A percentile compares a stretch with the other conserved stretches of the same genome.
Conservation (phyloP, 2,888 invertebrate species). For the Enchytraeus crypticus region DNA sequence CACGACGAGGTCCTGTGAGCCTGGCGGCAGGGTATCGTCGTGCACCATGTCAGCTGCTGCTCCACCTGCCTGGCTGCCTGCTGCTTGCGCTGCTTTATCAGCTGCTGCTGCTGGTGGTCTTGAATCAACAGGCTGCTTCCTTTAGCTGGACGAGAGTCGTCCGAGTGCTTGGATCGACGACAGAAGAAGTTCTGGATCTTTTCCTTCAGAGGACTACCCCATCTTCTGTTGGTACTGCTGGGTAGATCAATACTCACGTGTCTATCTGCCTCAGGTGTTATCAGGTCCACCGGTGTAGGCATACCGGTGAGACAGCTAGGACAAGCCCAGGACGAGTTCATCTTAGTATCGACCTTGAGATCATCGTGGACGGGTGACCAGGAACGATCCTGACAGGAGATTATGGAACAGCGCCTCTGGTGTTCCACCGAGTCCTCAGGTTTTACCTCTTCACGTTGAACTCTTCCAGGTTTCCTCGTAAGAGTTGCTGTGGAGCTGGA, state of each 20-base stretch:
- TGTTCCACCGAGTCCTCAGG: neutral
- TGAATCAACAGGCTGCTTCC: neutral
- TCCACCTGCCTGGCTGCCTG: neutral
- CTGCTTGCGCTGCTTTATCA: neutral
- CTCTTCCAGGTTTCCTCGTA: too few species aligned
- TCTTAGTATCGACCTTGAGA: neutral
- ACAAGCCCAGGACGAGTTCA: constrained; percentile 5
- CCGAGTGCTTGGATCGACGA: neutral
- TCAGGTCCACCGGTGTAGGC: neutral
- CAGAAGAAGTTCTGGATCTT: constrained; percentile 15
- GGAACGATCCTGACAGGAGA: neutral
- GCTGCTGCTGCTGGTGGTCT: neutral
- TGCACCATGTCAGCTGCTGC: neutral
- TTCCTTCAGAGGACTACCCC: constrained; percentile 13
- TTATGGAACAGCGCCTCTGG: neutral
- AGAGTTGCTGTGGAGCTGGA: neutral
- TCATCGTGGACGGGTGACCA: neutral
- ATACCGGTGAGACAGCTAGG: neutral
- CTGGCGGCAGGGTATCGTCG: neutral
- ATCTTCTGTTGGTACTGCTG: neutral
- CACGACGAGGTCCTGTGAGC: neutral
- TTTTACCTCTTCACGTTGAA: neutral
- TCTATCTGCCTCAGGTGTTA: neutral
- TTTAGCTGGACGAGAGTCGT: too few species aligned
- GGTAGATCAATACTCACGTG: neutral